Evolutionary conservation across 2,888 invertebrate species (phyloP), one percentile per base, ranked within the genome.

Genomic region (Belgica antarctica): DNA sequence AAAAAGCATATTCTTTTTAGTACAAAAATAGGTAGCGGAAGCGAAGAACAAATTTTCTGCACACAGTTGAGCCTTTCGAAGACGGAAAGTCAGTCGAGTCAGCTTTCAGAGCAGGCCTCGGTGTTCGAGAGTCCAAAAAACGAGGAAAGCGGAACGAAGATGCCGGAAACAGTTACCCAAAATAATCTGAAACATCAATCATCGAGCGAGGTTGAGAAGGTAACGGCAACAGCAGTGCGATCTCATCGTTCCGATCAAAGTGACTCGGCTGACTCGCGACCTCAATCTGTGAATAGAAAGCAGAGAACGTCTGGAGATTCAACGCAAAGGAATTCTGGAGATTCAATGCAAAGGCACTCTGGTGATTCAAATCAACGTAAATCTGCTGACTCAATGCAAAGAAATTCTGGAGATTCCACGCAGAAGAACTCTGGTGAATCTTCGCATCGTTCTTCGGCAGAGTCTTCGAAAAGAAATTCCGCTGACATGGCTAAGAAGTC

Each of bases 31-130:
- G 88, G 88, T 28, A 80, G 80, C 0, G 80, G 80, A 22, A 87
- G 86, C 75, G 83, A 84, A 75, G 88, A 88, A 74, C 87, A 87
- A 77, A 82, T 88, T 59, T 89, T 89, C 76, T 84, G 86, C 74
- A 85, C 85, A 2, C 86, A 86, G 74, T 83, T 86, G 73, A 86
- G 86, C 75, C 82, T 86, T 73, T 86, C 86, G 0, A 86, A 86
- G 76, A 86, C 86, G 3, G 86, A 86, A 72, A 86, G 86, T 75
- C 82, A 85, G 31, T 84, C 84, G 12, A 86, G 86, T 74, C 85
- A 86, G 75, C 82, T 85, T 61, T 86, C 86, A 1, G 85, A 80
- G 71, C 78, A 80, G 71, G 75, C 76, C 19, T 77, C 73, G 2
- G 73, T 73, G 17, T 72, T 74, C 8, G 73, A 75, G 52, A 75